phyloP scores from a whole-genome alignment of 1,140 invertebrate species.

The Araneus ventricosus region DNA sequence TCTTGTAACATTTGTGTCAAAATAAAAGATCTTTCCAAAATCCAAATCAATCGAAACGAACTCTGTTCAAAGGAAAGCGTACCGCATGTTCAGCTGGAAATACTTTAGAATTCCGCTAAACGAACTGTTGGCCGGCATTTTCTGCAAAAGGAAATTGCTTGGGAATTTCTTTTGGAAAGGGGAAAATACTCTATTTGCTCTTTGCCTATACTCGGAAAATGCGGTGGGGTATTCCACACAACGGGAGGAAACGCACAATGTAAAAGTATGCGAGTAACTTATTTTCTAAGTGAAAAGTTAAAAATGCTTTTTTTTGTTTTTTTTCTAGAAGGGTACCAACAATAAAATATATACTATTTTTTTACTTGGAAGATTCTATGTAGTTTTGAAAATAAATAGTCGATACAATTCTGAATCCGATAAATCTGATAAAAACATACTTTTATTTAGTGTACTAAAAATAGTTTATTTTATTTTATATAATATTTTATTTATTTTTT shows the following conservation, averaged over 20 bases:
- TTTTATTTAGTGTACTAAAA: too few species aligned
- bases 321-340: too few species aligned
- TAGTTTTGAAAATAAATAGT: too few species aligned
- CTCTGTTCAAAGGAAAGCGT: neutral
- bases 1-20: neutral
- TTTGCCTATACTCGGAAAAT: neutral
- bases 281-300: neutral
- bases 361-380: neutral
- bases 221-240: neutral
- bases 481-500: too few species aligned
- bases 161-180: conserved; percentile 22
- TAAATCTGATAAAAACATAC: too few species aligned
- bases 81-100: neutral
- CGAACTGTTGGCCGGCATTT: neutral
- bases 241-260: neutral
- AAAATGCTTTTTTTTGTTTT: neutral
- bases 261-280: neutral
- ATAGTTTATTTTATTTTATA: too few species aligned
- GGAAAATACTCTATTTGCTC: conserved; percentile 6
- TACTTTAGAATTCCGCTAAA: neutral
- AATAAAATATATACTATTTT: too few species aligned
- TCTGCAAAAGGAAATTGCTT: conserved; percentile 10
- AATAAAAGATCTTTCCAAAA: conserved; percentile 5
- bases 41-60: conserved; percentile 17
- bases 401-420: too few species aligned